Conservation (phyloP, 2,888 invertebrate genomes). For the Philereme transversata region DNA sequence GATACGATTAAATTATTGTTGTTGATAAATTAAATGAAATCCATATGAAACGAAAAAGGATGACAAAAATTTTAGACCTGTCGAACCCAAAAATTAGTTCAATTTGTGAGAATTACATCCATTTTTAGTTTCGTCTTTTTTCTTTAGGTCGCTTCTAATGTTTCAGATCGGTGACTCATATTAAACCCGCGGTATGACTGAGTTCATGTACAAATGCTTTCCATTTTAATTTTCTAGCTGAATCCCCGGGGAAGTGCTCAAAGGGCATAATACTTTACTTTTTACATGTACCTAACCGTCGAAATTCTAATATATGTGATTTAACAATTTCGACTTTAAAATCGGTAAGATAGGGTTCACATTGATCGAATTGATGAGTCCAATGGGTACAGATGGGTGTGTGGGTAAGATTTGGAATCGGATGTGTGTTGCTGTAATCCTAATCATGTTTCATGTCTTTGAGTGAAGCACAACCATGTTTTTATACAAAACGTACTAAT, state of each 20-base stretch:
- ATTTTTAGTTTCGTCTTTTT: no score
- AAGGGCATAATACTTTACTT: slow-evolving; percentile 35
- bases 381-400: neutral
- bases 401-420: neutral
- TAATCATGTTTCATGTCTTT: neutral
- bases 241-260: slow-evolving; percentile 27
- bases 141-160: no score
- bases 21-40: no score
- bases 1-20: no score
- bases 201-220: slow-evolving; percentile 29
- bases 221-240: slow-evolving; percentile 35
- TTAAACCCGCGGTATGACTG: slow-evolving; percentile 33
- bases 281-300: slow-evolving; percentile 23
- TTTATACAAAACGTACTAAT: no score
- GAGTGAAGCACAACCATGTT: neutral
- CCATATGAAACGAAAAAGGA: no score
- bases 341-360: neutral
- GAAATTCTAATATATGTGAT: slow-evolving; percentile 5
- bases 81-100: no score
- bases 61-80: no score
- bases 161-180: slow-evolving; percentile 3
- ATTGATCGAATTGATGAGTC: neutral
- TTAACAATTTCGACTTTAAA: slow-evolving; percentile 8
- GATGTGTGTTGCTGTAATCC: neutral
- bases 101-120: no score